Evolutionary conservation across 2,113 vertebrate genomes (phyloP).

Genomic region (Aegithalos caudatus): DNA sequence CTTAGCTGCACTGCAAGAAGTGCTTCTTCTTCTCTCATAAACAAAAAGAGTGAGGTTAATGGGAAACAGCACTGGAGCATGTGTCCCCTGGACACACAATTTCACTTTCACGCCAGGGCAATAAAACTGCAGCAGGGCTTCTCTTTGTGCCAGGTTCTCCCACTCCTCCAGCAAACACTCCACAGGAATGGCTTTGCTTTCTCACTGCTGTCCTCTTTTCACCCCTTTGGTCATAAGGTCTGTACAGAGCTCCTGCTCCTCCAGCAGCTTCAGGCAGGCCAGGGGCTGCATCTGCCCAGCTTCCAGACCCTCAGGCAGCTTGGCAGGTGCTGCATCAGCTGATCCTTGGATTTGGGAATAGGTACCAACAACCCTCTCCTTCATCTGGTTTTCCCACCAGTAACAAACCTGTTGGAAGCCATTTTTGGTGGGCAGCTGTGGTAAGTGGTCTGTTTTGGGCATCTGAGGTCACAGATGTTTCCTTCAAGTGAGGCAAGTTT

Average conservation of each 20-base stretch:
- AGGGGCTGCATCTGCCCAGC: background rate
- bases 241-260: background rate
- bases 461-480: background rate
- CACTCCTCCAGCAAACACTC: background rate
- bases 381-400: background rate
- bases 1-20: background rate
- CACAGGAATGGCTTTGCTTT: background rate
- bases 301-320: background rate
- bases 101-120: background rate
- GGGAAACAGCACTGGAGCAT: background rate
- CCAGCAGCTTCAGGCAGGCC: background rate
- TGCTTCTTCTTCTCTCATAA: background rate
- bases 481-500: background rate
- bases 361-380: background rate
- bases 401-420: background rate
- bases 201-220: constrained; percentile 1
- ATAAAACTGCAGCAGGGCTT: background rate
- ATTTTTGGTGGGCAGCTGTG: background rate
- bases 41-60: background rate
- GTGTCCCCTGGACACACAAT: background rate
- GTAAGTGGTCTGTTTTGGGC: background rate
- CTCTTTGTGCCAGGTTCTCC: background rate
- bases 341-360: background rate
- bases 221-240: background rate
- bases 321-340: background rate